Percentiles rank a stretch among this genome's conserved stretches.
Conservation (phyloP, 2,888 invertebrate genomes). For the Cotesia congregata region DNA sequence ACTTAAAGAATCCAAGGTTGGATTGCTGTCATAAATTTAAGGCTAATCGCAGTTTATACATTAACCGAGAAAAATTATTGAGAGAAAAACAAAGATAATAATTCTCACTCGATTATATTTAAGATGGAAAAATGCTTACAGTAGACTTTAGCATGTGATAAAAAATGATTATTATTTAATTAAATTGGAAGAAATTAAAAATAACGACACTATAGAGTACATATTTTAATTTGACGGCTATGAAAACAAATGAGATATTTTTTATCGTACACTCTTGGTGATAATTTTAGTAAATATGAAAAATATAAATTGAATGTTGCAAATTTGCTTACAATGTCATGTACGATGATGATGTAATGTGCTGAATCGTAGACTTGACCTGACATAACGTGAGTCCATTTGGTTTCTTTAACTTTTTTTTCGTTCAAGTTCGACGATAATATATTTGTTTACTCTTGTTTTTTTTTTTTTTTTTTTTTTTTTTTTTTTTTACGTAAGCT, state of each 20-base stretch:
- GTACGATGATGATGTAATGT: conserved; percentile 51
- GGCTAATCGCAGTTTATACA: not conserved
- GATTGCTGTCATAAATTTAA: conserved; percentile 2
- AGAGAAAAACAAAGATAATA: not conserved
- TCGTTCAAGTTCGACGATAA: not conserved
- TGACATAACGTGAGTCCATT: conserved; percentile 48
- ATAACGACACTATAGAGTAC: not conserved
- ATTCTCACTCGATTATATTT: not conserved
- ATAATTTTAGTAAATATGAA: not conserved
- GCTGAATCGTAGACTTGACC: conserved; percentile 59
- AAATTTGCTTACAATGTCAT: conserved; percentile 27
- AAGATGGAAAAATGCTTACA: not conserved
- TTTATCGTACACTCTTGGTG: not conserved
- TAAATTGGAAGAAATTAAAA: not conserved
- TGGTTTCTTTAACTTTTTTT: conserved; percentile 6
- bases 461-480: too few relatives aligned
- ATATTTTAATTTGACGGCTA: not conserved
- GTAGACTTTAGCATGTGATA: not conserved
- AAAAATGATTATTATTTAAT: not conserved
- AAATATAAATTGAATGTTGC: not conserved
- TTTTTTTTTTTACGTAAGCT: too few relatives aligned
- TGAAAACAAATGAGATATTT: not conserved
- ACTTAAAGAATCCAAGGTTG: conserved; percentile 13
- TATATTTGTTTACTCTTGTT: not conserved
- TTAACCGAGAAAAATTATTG: conserved; percentile 10